Evolutionary conservation across 2,888 invertebrate species (phyloP).

Genomic region (Zeuzera pyrina): DNA sequence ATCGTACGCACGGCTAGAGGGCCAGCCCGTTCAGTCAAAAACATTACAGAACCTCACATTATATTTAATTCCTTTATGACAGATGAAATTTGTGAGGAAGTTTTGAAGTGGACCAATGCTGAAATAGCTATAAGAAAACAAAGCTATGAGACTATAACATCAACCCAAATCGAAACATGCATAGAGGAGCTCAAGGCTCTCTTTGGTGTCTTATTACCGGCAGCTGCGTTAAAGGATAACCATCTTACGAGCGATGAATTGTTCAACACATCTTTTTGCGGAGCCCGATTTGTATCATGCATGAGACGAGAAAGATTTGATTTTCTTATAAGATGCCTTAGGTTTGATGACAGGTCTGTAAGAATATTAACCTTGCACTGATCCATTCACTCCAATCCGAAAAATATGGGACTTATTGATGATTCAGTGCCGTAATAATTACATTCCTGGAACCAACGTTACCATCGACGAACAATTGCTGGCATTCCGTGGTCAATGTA

Average conservation of each 20-base stretch:
- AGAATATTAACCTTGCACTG: constrained; percentile 9
- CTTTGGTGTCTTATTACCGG: constrained; percentile 12
- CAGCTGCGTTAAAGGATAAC: constrained; percentile 15
- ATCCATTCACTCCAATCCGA: constrained; percentile 21
- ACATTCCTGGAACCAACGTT: constrained; percentile 11
- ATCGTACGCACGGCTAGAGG: constrained; percentile 13
- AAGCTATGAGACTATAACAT: constrained; percentile 5
- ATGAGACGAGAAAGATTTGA: constrained; percentile 17
- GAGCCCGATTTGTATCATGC: constrained; percentile 11
- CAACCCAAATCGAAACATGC: constrained; percentile 9
- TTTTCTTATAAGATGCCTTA: constrained; percentile 16
- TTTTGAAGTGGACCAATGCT: constrained; percentile 9
- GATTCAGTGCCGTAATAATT: constrained; percentile 15
- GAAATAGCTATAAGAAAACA: constrained; percentile 8
- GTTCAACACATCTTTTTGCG: constrained; percentile 15
- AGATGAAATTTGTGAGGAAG: constrained; percentile 6
- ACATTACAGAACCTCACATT: constrained; percentile 5
- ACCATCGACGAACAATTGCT: constrained; percentile 12
- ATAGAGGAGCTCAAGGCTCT: constrained; percentile 11
- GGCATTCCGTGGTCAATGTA: constrained; percentile 15
- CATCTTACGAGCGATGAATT: constrained; percentile 16
- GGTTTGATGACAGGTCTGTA: constrained; percentile 17
- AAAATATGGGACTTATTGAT: constrained; percentile 22
- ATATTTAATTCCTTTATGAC: constrained; percentile 9
- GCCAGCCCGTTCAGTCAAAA: constrained; percentile 11